Percentiles rank a stretch among this genome's conserved stretches.
phyloP scores from a whole-genome alignment of 2,797 vertebrate species.

The Pseudochirops corinnae region DNA sequence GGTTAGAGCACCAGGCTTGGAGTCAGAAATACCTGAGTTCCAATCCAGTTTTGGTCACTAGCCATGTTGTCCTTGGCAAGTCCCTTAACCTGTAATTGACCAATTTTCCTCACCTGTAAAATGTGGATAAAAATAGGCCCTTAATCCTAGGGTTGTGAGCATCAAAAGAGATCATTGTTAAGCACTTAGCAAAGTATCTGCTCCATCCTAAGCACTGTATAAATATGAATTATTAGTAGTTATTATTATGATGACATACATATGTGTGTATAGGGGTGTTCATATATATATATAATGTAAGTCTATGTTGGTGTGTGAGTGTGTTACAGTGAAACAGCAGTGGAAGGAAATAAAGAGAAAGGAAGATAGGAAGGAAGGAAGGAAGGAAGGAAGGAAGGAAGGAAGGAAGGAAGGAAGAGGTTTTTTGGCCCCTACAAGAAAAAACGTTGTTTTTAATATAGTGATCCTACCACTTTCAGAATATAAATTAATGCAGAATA shows the following conservation, averaged over 20 bases:
- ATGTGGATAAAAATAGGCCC: background rate
- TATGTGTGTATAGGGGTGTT: background rate
- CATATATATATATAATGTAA: background rate
- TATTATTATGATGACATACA: background rate
- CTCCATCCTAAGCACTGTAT: background rate
- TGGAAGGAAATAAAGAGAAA: background rate
- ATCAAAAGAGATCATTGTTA: background rate
- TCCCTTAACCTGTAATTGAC: background rate
- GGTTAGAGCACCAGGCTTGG: background rate
- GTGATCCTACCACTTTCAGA: conserved; percentile 72
- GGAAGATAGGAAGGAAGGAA: too few species aligned
- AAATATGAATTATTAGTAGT: background rate
- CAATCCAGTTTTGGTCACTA: background rate
- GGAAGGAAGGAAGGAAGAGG: background rate
- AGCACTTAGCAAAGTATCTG: background rate
- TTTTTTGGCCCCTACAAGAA: conserved; percentile 33
- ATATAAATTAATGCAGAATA: conserved; percentile 82
- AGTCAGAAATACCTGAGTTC: background rate
- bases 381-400: background rate
- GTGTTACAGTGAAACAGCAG: background rate
- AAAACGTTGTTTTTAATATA: conserved; percentile 59
- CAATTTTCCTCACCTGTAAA: background rate
- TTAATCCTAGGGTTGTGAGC: background rate
- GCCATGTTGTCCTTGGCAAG: background rate
- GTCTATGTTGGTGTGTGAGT: background rate